These are phyloP conservation scores for Nothobranchius kuhntae DNA, from an alignment of 2,113 vertebrate genomes.

Conservation along the genomic window DNA sequence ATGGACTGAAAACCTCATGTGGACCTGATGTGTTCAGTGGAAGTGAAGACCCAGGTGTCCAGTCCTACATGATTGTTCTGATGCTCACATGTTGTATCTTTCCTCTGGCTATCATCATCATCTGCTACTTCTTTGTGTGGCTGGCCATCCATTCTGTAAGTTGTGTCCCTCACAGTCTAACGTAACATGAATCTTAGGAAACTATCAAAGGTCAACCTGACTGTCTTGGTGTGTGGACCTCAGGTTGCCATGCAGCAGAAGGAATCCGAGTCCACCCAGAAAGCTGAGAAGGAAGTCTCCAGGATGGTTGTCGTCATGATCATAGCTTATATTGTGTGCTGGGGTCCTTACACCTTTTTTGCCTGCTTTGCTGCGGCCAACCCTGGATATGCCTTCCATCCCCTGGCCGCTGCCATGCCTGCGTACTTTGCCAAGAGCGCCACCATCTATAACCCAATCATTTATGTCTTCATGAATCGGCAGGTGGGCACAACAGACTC, in stretches of 20 bases:
- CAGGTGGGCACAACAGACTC: constrained; percentile 76
- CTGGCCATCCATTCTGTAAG: constrained; percentile 85
- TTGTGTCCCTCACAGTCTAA: background rate
- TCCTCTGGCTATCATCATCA: constrained; percentile 81
- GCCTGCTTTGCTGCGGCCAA: constrained; percentile 85
- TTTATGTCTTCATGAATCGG: constrained; percentile 92
- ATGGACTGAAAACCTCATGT: constrained; percentile 90
- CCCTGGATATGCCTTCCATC: constrained; percentile 88
- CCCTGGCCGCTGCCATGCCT: constrained; percentile 84
- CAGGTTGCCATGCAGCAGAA: constrained; percentile 90
- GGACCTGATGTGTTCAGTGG: constrained; percentile 91
- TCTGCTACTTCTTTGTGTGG: constrained; percentile 88
- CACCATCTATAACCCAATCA: constrained; percentile 90
- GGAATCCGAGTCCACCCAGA: constrained; percentile 91
- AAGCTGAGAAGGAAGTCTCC: constrained; percentile 88
- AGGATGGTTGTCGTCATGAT: constrained; percentile 92
- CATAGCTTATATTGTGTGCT: constrained; percentile 80
- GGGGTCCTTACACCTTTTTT: constrained; percentile 87
- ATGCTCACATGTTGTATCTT: constrained; percentile 85
- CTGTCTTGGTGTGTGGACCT: constrained; percentile 11
- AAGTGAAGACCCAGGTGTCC: constrained; percentile 82
- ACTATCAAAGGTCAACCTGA: background rate
- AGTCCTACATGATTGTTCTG: constrained; percentile 86
- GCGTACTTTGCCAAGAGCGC: constrained; percentile 91
- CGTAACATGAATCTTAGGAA: too few species aligned